These are phyloP conservation scores for Phrynosoma blainvillii DNA, from an alignment of 2,113 vertebrate species.

Conservation along the genomic window DNA sequence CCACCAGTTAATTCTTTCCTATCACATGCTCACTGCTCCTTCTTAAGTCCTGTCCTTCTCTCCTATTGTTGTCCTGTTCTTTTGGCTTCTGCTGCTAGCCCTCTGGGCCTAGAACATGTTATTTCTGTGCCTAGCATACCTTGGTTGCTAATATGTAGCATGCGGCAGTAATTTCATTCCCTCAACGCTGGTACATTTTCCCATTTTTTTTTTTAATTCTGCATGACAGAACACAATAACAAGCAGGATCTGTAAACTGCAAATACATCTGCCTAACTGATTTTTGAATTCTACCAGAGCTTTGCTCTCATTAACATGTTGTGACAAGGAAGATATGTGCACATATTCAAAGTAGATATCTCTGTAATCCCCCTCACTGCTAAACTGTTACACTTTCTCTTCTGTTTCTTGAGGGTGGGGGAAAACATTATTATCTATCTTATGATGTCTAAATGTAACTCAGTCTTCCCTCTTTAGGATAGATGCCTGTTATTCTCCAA, in stretches of 20 bases:
- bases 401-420: not conserved
- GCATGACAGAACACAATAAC: not conserved
- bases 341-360: not conserved
- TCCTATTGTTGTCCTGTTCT: not conserved
- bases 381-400: slow-evolving; percentile 11
- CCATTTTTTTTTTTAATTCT: not conserved
- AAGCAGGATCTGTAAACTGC: not conserved
- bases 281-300: not conserved
- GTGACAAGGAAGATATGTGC: not conserved
- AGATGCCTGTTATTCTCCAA: slow-evolving; percentile 32
- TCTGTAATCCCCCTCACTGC: slow-evolving; percentile 1
- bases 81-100: not conserved
- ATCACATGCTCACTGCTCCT: not conserved
- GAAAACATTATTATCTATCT: not conserved
- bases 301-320: not conserved
- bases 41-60: not conserved
- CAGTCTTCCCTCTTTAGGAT: slow-evolving; percentile 30
- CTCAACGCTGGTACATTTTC: not conserved
- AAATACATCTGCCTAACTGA: slow-evolving; percentile 3
- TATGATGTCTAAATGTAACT: slow-evolving; percentile 12
- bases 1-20: too few relatives aligned
- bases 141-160: not conserved
- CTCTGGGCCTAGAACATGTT: not conserved
- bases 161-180: not conserved
- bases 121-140: not conserved